Base-by-base conservation (phyloP, 2,797 vertebrate genomes). In the Xerus rutilus region DNA sequence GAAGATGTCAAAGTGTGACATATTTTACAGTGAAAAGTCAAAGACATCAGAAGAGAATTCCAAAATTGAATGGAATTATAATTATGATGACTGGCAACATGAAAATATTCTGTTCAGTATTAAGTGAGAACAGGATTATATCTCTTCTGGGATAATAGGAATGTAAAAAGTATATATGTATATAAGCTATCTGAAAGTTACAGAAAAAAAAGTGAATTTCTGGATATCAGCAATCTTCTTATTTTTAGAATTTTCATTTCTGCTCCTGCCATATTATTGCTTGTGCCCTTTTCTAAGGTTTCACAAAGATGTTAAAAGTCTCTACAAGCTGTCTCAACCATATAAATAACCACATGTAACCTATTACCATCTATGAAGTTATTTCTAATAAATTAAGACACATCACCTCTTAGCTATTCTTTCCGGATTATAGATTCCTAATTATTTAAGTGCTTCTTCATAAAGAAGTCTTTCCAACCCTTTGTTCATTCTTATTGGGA, bases 331-430 rank as follows among this genome's bases (percentile, higher is more conserved):
- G 62, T 62, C 23, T 7, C 67, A 43, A 65, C 28, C 20, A 3
- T 64, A 30, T 28, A 90, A 96, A 95, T 85, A 93, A 91, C 25
- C 88, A 95, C 69, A 57, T 95, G 88, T 49, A 95, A 72, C 32
- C 14, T 74, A 88, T 96, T 97, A 96, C n/a, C 20, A 72, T 86
- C 52, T 88, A 89, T 59, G 35, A 94, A 94, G 82, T 82, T 90
- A 94, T 69, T 85, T 95, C 74, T 88, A 86, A 94, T 96, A 96
- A 93, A 95, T 83, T 85, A 85, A 95, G 89, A 83, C 57, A 86
- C n/a, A 52, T 83, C 47, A 83, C 39, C 39, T 92, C 90, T 88
- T 86, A 70, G 43, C 69, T 87, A 88, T 97, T 93, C 30, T 64
- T 96, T 96, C 90, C 94, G 95, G 77, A 88, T 54, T 93, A 85